Percentiles rank a stretch among this genome's conserved stretches.
Evolutionary conservation across 2,113 vertebrate species (phyloP).

Genomic region (Micronycteris hirsuta): DNA sequence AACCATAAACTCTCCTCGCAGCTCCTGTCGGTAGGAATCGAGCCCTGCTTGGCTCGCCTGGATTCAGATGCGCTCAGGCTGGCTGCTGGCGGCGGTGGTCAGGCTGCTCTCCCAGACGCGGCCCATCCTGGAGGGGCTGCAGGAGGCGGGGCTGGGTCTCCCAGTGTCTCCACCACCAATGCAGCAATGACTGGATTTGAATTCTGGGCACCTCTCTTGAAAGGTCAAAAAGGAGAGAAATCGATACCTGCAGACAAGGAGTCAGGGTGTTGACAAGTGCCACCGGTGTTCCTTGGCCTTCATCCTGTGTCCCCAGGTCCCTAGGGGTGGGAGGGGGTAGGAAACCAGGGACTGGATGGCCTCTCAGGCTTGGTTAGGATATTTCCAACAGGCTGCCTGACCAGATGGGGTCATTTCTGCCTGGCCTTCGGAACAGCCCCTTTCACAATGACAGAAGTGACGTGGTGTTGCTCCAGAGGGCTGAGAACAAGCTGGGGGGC

Average conservation of each 20-base stretch:
- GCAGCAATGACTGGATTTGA: not conserved
- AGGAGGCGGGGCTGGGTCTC: slow-evolving; percentile 4
- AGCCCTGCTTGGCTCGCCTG: not conserved
- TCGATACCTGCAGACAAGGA: slow-evolving; percentile 42
- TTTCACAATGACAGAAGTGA: not conserved
- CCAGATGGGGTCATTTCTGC: not conserved
- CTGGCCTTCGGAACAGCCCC: slow-evolving; percentile 29
- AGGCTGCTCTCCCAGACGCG: not conserved
- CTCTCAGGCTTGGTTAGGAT: not conserved
- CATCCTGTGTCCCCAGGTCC: not conserved
- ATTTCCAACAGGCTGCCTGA: not conserved
- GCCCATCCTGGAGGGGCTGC: not conserved
- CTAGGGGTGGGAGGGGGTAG: not conserved
- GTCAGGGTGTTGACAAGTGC: not conserved
- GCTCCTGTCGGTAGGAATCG: slow-evolving; percentile 37
- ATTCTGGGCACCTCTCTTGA: slow-evolving; percentile 1
- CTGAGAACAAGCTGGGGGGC: not conserved
- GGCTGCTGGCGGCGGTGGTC: not conserved
- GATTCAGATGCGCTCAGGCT: not conserved
- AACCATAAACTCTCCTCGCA: slow-evolving; percentile 56
- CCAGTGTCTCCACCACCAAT: not conserved
- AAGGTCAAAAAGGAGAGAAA: slow-evolving; percentile 52
- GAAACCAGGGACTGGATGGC: not conserved
- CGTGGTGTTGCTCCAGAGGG: not conserved
- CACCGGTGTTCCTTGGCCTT: not conserved